Evolutionary conservation across 2,113 vertebrate genomes (phyloP).

Genomic region (Asarcornis scutulata): DNA sequence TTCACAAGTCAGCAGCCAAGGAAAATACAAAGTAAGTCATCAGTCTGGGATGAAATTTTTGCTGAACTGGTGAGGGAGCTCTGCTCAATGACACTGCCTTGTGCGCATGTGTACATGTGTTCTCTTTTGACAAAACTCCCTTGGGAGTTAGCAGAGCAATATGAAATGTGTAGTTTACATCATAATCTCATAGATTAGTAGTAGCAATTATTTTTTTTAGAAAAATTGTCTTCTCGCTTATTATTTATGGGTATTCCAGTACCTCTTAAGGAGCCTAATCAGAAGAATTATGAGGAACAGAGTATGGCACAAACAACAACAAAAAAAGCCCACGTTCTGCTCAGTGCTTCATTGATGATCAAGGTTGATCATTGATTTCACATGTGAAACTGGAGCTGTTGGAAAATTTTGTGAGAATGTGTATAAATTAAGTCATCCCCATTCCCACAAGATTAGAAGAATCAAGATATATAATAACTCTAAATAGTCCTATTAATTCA

Average conservation of each 20-base stretch:
- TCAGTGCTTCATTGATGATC: background rate
- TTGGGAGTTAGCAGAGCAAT: background rate
- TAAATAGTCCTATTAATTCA: background rate
- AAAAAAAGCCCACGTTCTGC: background rate
- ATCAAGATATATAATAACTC: background rate
- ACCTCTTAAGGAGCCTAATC: conserved; percentile 62
- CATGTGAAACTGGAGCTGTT: background rate
- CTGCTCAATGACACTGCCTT: background rate
- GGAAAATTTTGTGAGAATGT: background rate
- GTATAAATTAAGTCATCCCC: background rate
- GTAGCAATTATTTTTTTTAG: conserved; percentile 37
- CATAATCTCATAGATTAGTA: conserved; percentile 64
- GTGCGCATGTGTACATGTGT: fast-evolving
- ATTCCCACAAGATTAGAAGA: background rate
- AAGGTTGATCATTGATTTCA: background rate
- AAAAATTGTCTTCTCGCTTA: conserved; percentile 48
- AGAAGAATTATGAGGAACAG: background rate
- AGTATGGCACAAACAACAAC: background rate
- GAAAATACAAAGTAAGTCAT: background rate
- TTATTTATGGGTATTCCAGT: conserved; percentile 62
- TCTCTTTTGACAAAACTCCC: background rate
- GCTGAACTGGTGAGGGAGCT: background rate
- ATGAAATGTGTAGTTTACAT: conserved; percentile 31
- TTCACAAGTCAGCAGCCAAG: background rate
- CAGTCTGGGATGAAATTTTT: background rate